Evolutionary conservation across 2,888 invertebrate genomes (phyloP).

Genomic region (Eupithecia inturbata): DNA sequence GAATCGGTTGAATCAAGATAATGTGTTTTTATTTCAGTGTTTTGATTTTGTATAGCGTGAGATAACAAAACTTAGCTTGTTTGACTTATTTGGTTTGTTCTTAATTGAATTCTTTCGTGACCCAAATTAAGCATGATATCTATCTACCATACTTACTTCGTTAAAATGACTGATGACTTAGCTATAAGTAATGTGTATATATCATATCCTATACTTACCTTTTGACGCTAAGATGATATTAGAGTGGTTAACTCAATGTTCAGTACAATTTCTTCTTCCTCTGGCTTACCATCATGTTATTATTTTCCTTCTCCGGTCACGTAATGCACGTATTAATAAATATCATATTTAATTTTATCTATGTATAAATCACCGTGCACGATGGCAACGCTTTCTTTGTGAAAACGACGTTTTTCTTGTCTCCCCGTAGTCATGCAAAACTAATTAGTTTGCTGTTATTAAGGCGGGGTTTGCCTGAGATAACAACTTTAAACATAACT

Average conservation of each 20-base stretch:
- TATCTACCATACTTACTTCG: not conserved
- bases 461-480: constrained; percentile 29
- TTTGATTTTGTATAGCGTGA: constrained; percentile 24
- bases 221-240: not conserved
- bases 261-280: not conserved
- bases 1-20: constrained; percentile 64
- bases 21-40: constrained; percentile 25
- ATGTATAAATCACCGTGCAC: constrained; percentile 44
- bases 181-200: not conserved
- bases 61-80: constrained; percentile 17
- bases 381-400: constrained; percentile 68
- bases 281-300: not conserved
- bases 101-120: constrained; percentile 27
- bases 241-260: not conserved
- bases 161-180: not conserved
- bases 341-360: constrained; percentile 38
- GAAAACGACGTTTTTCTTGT: constrained; percentile 62
- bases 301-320: constrained; percentile 9
- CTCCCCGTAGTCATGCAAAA: constrained; percentile 69
- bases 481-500: constrained; percentile 6
- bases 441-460: constrained; percentile 59
- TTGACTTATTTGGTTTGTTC: constrained; percentile 7
- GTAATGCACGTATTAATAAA: constrained; percentile 22
- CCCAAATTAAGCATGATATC: constrained; percentile 11
- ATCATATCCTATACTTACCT: not conserved